phyloP scores from a whole-genome alignment of 1,140 invertebrate genomes.

The Eueides isabella region DNA sequence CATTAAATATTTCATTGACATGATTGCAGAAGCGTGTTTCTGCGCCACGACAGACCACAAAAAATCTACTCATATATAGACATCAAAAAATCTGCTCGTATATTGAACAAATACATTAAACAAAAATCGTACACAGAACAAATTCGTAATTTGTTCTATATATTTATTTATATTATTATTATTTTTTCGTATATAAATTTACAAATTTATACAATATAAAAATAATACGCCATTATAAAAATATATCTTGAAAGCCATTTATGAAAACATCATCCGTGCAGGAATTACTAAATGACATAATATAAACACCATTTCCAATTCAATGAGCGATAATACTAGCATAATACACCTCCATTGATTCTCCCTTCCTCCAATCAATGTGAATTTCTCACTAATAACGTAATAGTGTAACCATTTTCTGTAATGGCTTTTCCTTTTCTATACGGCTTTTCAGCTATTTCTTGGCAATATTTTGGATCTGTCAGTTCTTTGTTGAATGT shows the following conservation, averaged over 20 bases:
- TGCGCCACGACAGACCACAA: no score
- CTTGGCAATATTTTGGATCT: conserved; percentile 24
- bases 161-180: no score
- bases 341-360: conserved; percentile 26
- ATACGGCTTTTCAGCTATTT: conserved; percentile 20
- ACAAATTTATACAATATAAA: no score
- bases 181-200: no score
- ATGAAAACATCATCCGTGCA: background rate
- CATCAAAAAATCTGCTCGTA: no score
- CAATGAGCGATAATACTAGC: conserved; percentile 16
- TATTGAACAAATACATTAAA: no score
- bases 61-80: no score
- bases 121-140: no score
- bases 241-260: background rate
- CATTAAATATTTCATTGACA: no score
- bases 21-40: no score
- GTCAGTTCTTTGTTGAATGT: conserved; percentile 16
- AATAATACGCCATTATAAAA: no score
- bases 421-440: conserved; percentile 25
- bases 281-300: conserved; percentile 8
- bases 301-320: conserved; percentile 6
- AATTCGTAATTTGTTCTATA: no score
- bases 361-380: conserved; percentile 28
- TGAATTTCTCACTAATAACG: conserved; percentile 34
- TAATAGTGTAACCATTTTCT: conserved; percentile 27